phyloP scores from a whole-genome alignment of 2,797 vertebrate species.

The Eremophila alpestris region DNA sequence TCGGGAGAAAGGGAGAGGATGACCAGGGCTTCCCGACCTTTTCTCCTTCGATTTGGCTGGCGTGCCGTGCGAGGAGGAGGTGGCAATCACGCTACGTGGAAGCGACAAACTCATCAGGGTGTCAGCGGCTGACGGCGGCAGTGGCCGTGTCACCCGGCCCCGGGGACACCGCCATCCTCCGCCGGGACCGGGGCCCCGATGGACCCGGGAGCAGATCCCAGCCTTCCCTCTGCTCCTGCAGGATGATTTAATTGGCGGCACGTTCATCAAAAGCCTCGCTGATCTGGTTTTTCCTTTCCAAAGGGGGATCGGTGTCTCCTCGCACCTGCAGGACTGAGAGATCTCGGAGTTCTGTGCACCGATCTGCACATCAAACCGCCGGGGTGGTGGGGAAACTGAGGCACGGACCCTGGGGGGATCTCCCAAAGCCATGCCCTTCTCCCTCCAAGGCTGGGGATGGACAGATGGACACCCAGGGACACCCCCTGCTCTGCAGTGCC shows the following conservation, averaged over 20 bases:
- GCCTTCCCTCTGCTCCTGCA: neutral
- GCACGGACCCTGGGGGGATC: fast-evolving
- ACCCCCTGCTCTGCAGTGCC: neutral
- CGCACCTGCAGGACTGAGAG: fast-evolving
- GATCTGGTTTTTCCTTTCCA: fast-evolving
- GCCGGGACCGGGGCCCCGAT: too few species aligned
- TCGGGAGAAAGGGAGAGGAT: constrained; percentile 79
- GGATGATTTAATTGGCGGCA: fast-evolving
- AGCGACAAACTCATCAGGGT: constrained; percentile 85
- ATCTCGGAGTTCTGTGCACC: fast-evolving
- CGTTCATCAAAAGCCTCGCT: fast-evolving
- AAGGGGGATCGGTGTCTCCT: neutral
- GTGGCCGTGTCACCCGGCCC: constrained; percentile 80
- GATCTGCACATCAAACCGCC: fast-evolving
- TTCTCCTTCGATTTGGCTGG: constrained; percentile 87
- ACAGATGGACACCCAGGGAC: fast-evolving
- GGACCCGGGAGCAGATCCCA: neutral
- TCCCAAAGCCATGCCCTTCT: neutral
- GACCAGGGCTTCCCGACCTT: constrained; percentile 86
- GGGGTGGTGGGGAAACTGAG: neutral
- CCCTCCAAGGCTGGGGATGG: neutral
- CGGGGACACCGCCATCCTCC: constrained; percentile 19
- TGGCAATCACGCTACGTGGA: constrained; percentile 80
- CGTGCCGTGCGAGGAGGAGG: constrained; percentile 65
- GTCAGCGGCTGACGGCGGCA: constrained; percentile 66